Base-by-base conservation (phyloP, 2,113 vertebrate genomes). In the Phoxinus phoxinus region DNA sequence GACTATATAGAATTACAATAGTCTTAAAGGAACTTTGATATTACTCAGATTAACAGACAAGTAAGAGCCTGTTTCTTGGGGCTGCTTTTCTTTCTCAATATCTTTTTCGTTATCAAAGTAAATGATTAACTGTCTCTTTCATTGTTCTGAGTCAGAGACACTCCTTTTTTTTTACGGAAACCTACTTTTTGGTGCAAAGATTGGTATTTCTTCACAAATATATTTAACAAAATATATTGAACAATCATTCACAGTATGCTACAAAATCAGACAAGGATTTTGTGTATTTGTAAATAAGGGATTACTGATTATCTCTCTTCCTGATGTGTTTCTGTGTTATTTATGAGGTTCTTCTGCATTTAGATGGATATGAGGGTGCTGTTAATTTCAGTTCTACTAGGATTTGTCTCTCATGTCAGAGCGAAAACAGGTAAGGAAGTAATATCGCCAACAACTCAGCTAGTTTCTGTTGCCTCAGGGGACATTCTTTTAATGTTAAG, bases 361-460 rank as follows among this genome's bases (percentile, higher is more conserved):
- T 93, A 99, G 98, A 96, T 94, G 96, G 94, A 94, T 89, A 88
- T 95, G 46, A 94, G 89, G 53, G 86, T 94, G 75, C 78, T 96
- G 87, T 86, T 95, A 0, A 92, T 95, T 90, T 88, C 93, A 77
- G 89, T 90, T 0, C 0, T 97, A 81, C 88, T 95, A 15, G 92
- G 88, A 46, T 91, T 93, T 89, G 93, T 97, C 48, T 88, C 91
- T 75, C 88, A 59, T 88, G 94, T 91, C 85, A 87, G 90, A 90
- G 95, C 95, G 44, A 97, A 98, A 88, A 94, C 96, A 95, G 96
- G 97, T 97, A 94, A 94, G 3, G 21, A 65, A 78, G 75, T 41
- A 23, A 85, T 67, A 35, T 25, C 6, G 4, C 5, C 82, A 53
- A 30, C 56, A 74, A 46, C n/a, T 25, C 12, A 30, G 48, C 46